Percentiles rank a stretch among this genome's conserved stretches.
Evolutionary conservation across 2,113 vertebrate genomes (phyloP).

Genomic region (Hoplias malabaricus): DNA sequence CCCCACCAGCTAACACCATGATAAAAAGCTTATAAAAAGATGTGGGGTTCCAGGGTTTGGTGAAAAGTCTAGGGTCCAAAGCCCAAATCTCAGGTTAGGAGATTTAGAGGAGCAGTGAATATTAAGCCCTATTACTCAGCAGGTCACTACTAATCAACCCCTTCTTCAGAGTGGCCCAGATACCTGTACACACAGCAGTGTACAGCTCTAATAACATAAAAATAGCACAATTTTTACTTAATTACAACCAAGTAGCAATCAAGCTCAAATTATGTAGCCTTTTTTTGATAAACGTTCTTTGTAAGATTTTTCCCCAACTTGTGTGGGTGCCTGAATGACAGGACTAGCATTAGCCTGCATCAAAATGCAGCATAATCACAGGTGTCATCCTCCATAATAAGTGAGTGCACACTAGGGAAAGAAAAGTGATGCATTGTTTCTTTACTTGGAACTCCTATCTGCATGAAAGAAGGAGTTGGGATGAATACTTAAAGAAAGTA

Average conservation of each 20-base stretch:
- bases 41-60: too few relatives aligned
- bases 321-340: not conserved
- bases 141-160: constrained; percentile 67
- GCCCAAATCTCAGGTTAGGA: too few relatives aligned
- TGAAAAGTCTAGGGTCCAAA: too few relatives aligned
- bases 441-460: not conserved
- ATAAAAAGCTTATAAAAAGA: too few relatives aligned
- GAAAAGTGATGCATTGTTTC: not conserved
- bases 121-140: constrained; percentile 66
- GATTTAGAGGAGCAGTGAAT: too few relatives aligned
- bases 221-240: not conserved
- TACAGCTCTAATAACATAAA: constrained; percentile 31
- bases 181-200: constrained; percentile 54
- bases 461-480: too few relatives aligned
- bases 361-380: not conserved
- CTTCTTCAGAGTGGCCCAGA: constrained; percentile 51
- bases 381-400: not conserved
- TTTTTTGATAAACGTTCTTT: not conserved
- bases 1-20: too few relatives aligned
- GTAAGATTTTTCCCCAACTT: not conserved
- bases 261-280: not conserved
- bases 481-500: too few relatives aligned
- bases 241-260: not conserved
- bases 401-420: not conserved
- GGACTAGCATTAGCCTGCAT: not conserved